Percentiles rank a stretch among this genome's conserved stretches.
Evolutionary conservation across 1,140 invertebrate genomes (phyloP).

Genomic region (Helicoverpa armigera): DNA sequence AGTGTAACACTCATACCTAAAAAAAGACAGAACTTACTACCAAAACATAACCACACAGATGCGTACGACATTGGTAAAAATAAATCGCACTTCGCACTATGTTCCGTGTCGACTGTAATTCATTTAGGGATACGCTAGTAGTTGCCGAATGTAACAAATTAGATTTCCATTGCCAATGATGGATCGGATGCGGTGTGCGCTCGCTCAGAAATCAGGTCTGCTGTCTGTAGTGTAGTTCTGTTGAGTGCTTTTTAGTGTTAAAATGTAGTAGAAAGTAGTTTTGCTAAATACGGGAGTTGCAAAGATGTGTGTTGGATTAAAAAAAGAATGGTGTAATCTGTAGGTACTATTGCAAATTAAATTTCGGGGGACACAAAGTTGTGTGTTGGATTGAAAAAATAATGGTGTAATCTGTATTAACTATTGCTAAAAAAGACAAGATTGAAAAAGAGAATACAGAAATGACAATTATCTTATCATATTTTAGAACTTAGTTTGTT

Average conservation of each 20-base stretch:
- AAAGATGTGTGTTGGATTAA: background rate
- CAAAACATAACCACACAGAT: background rate
- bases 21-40: background rate
- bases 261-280: too few species aligned
- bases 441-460: too few species aligned
- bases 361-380: too few species aligned
- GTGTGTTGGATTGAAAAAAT: too few species aligned
- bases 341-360: too few species aligned
- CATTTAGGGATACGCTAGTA: constrained; percentile 72
- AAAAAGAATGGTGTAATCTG: too few species aligned
- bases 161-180: constrained; percentile 80
- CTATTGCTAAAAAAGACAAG: too few species aligned
- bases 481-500: too few species aligned
- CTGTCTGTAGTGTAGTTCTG: background rate
- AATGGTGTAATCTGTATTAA: too few species aligned
- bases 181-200: constrained; percentile 62
- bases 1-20: background rate
- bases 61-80: constrained; percentile 51
- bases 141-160: constrained; percentile 75
- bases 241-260: background rate
- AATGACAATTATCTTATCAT: too few species aligned
- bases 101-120: constrained; percentile 71
- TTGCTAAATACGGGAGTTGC: too few species aligned
- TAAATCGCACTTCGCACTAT: constrained; percentile 53
- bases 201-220: constrained; percentile 60